phyloP scores from a whole-genome alignment of 2,888 invertebrate species.

The Ptychoptera albimana region DNA sequence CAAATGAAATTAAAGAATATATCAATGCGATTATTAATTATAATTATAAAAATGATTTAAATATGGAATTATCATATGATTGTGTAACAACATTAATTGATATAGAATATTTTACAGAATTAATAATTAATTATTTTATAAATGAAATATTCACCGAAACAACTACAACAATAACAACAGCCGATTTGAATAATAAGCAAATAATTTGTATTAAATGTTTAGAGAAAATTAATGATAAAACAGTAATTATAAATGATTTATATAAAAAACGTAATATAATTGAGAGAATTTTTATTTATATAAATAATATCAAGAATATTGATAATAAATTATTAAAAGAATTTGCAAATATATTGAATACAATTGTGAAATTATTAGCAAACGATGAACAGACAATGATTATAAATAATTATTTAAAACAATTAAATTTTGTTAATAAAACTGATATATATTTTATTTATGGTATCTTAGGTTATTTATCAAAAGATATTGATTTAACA shows the following conservation, averaged over 20 bases:
- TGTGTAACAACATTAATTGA: too few relatives aligned
- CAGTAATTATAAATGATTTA: slow-evolving; percentile 26
- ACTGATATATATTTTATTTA: slow-evolving; percentile 24
- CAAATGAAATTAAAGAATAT: slow-evolving; percentile 36
- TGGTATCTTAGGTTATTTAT: slow-evolving; percentile 24
- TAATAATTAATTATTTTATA: too few relatives aligned
- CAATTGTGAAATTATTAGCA: slow-evolving; percentile 29
- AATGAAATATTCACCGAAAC: too few relatives aligned
- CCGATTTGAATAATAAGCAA: neutral
- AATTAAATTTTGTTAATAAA: slow-evolving; percentile 18
- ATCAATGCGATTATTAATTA: too few relatives aligned
- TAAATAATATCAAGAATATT: slow-evolving; percentile 12
- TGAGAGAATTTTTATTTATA: slow-evolving; percentile 26
- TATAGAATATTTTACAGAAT: too few relatives aligned
- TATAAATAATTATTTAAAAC: slow-evolving; percentile 27
- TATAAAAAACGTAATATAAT: slow-evolving; percentile 30
- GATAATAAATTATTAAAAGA: slow-evolving; percentile 21
- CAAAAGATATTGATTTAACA: slow-evolving; percentile 21
- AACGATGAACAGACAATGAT: slow-evolving; percentile 31
- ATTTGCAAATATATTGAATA: slow-evolving; percentile 30
- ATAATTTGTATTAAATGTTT: slow-evolving; percentile 20
- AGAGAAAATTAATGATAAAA: slow-evolving; percentile 17
- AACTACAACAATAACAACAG: too few relatives aligned
- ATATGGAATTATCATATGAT: too few relatives aligned
- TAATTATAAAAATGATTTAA: too few relatives aligned